Evolutionary conservation across 1,140 invertebrate genomes (phyloP).

Genomic region (Apis dorsata): DNA sequence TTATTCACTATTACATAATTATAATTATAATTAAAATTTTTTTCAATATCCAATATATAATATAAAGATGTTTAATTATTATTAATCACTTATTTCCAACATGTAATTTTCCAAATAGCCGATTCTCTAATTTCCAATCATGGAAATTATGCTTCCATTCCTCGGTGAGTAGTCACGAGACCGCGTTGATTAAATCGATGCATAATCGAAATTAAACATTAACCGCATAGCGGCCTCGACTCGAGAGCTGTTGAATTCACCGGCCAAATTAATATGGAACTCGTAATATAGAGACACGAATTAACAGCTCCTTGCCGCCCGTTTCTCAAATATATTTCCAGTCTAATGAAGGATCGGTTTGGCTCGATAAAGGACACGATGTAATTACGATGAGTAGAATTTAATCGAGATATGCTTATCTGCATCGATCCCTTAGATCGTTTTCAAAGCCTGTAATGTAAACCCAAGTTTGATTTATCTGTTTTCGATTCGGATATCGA

Average conservation of each 20-base stretch:
- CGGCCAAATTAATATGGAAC: not conserved
- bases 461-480: not conserved
- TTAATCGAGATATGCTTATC: conserved; percentile 13
- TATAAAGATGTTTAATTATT: not conserved
- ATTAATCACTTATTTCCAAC: not conserved
- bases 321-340: not conserved
- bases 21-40: no score
- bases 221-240: not conserved
- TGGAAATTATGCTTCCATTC: not conserved
- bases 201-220: conserved; percentile 6
- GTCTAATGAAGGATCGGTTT: not conserved
- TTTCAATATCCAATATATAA: no score
- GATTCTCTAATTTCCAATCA: not conserved
- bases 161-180: not conserved
- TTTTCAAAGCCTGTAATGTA: not conserved
- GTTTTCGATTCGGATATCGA: not conserved
- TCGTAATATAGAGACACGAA: no score
- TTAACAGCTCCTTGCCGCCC: no score
- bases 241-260: not conserved
- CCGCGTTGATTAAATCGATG: not conserved
- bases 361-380: not conserved
- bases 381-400: conserved; percentile 28
- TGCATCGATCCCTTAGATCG: not conserved
- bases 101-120: not conserved
- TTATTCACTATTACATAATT: no score